Evolutionary conservation across 2,113 vertebrate species (phyloP).

Genomic region (Psittacara wagleri): DNA sequence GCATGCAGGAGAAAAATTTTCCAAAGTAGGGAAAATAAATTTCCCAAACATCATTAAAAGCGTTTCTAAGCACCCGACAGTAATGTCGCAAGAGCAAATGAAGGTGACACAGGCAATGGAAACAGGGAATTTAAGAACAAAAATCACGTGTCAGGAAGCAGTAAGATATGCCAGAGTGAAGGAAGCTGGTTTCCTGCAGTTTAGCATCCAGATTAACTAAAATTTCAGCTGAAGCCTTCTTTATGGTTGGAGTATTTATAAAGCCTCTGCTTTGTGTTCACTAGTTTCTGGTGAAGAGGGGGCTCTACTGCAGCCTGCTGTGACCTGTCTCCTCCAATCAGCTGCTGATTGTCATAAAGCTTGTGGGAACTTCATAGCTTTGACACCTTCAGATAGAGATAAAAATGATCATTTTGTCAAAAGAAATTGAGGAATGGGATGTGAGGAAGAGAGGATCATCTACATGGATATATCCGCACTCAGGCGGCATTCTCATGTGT

Average conservation of each 20-base stretch:
- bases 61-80: neutral
- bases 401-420: neutral
- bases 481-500: neutral
- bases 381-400: neutral
- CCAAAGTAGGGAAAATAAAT: neutral
- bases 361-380: neutral
- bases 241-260: neutral
- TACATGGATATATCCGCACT: fast-evolving
- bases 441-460: neutral
- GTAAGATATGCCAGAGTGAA: neutral
- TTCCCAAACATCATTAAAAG: neutral
- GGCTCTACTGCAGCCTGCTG: neutral
- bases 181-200: neutral
- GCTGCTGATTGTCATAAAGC: neutral
- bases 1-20: neutral
- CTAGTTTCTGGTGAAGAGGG: neutral
- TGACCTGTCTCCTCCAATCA: neutral
- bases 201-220: neutral
- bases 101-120: neutral
- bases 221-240: neutral
- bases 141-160: neutral
- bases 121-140: neutral
- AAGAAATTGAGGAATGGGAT: neutral
- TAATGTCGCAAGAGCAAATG: neutral
- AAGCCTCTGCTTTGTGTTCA: neutral